phyloP scores from a whole-genome alignment of 1,140 invertebrate genomes.

The Cecropterus lyciades region DNA sequence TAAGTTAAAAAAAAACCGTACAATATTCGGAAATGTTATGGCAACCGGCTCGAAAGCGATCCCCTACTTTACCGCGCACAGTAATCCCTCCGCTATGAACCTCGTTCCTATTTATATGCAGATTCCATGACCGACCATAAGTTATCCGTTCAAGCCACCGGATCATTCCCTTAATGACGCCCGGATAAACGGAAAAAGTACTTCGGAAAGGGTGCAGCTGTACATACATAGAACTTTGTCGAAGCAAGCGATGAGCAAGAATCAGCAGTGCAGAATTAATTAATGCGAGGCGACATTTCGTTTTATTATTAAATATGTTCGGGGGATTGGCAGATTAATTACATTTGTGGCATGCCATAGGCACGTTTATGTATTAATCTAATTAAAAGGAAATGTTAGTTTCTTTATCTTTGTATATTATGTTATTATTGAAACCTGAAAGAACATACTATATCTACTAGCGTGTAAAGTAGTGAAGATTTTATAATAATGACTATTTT shows the following conservation, averaged over 20 bases:
- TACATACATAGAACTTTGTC: constrained; percentile 58
- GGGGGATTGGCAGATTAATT: constrained; percentile 58
- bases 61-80: constrained; percentile 27
- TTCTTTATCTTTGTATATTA: too few species aligned
- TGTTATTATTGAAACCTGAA: too few species aligned
- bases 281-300: constrained; percentile 65
- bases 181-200: constrained; percentile 72
- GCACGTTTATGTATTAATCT: constrained; percentile 29
- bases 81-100: constrained; percentile 62
- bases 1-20: too few species aligned
- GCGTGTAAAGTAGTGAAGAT: too few species aligned
- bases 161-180: constrained; percentile 78
- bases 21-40: constrained; percentile 1
- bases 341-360: constrained; percentile 42
- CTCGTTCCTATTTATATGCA: constrained; percentile 81
- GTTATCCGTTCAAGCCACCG: constrained; percentile 74
- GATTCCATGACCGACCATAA: constrained; percentile 79
- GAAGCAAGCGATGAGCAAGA: constrained; percentile 49
- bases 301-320: constrained; percentile 68
- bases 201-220: constrained; percentile 62
- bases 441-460: too few species aligned
- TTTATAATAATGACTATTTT: too few species aligned
- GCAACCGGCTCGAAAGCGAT: constrained; percentile 18
- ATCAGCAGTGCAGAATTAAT: constrained; percentile 72
- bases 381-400: constrained; percentile 1